Conservation (phyloP, 92 coral and sea anemone genomes). For the Epizoanthus illoricatus region DNA sequence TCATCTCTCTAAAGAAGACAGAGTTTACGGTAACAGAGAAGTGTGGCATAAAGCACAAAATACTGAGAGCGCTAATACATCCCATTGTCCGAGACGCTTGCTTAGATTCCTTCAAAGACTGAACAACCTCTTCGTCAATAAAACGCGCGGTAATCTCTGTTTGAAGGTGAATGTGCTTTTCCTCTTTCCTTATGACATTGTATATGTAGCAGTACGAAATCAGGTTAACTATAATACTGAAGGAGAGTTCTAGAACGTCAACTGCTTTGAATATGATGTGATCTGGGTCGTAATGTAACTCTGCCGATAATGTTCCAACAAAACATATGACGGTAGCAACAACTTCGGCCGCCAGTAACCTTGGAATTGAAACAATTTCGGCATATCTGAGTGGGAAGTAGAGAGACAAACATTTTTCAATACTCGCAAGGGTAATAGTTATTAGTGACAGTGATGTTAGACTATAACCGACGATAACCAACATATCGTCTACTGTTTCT, state of each 20-base stretch:
- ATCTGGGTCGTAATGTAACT: not conserved
- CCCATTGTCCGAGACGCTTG: conserved; percentile 6
- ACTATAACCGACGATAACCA: conserved; percentile 5
- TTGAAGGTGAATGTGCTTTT: not conserved
- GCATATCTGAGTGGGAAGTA: conserved; percentile 15
- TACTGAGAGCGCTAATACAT: not conserved
- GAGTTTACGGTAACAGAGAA: not conserved
- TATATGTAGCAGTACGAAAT: not conserved
- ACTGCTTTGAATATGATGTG: not conserved
- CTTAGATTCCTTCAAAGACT: not conserved
- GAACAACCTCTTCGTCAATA: not conserved
- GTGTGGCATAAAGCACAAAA: conserved; percentile 15
- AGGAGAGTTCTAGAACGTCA: not conserved
- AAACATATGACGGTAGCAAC: not conserved
- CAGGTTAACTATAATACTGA: not conserved
- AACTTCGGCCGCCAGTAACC: not conserved
- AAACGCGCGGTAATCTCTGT: not conserved
- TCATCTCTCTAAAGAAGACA: conserved; percentile 19
- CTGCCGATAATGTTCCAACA: conserved; percentile 1
- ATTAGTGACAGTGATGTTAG: conserved; percentile 10
- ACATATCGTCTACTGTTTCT: not conserved
- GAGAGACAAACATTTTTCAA: conserved; percentile 1
- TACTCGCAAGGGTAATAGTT: not conserved
- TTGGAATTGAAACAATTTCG: not conserved
- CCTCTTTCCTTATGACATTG: conserved; percentile 1